These are phyloP conservation scores for Suricata suricatta DNA, from an alignment of 2,113 vertebrate genomes.

Conservation along the genomic window DNA sequence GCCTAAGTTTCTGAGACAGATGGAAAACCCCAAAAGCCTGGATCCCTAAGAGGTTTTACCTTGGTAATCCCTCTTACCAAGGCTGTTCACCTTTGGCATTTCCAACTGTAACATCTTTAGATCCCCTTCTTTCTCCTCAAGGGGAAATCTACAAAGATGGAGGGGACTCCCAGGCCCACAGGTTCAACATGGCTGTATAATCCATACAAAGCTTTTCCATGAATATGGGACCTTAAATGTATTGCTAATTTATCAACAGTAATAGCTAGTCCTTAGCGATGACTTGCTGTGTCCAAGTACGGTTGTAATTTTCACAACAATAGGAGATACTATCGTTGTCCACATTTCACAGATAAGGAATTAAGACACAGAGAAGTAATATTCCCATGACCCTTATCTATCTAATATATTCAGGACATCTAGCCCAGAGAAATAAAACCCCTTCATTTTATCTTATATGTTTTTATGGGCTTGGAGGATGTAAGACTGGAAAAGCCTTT, in stretches of 20 bases:
- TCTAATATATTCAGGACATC: neutral
- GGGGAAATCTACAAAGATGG: neutral
- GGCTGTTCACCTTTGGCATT: neutral
- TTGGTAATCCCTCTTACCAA: constrained; percentile 46
- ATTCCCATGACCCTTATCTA: neutral
- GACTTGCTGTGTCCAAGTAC: neutral
- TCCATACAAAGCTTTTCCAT: neutral
- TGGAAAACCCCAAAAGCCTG: constrained; percentile 63
- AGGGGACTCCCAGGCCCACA: neutral
- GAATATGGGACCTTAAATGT: neutral
- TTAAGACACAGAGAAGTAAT: neutral
- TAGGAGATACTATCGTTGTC: neutral
- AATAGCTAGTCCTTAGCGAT: neutral
- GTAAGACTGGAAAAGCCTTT: neutral
- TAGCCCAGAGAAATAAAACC: neutral
- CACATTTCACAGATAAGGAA: neutral
- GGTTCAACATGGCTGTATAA: neutral
- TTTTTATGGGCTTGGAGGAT: neutral
- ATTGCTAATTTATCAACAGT: neutral
- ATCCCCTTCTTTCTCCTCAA: neutral
- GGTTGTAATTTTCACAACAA: neutral
- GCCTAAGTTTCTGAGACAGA: neutral
- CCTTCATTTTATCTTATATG: neutral
- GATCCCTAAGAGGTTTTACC: constrained; percentile 43
- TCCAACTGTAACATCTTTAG: neutral